Evolutionary conservation across 2,888 invertebrate genomes (phyloP).

Genomic region (Teinopalpus imperialis): DNA sequence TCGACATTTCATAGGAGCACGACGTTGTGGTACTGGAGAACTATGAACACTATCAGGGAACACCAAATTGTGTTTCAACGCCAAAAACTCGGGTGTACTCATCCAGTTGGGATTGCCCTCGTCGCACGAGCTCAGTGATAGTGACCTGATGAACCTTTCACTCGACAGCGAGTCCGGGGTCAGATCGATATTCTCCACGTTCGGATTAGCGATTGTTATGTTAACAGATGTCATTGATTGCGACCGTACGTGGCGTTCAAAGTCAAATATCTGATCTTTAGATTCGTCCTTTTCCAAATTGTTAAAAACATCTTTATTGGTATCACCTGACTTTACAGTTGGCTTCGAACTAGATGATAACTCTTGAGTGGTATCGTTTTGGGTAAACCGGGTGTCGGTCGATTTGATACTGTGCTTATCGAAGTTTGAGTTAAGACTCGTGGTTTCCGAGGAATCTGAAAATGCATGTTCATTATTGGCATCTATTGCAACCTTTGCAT

Average conservation of each 20-base stretch:
- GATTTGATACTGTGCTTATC: conserved; percentile 78
- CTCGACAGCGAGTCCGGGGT: conserved; percentile 84
- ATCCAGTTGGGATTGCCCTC: conserved; percentile 91
- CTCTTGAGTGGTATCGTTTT: conserved; percentile 68
- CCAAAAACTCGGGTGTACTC: conserved; percentile 89
- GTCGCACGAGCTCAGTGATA: conserved; percentile 85
- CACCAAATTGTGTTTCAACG: conserved; percentile 89
- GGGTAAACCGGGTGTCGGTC: conserved; percentile 63
- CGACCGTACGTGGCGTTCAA: conserved; percentile 74
- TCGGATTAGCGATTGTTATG: conserved; percentile 87
- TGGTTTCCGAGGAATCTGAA: conserved; percentile 79
- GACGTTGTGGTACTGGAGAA: conserved; percentile 87
- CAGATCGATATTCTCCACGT: conserved; percentile 86
- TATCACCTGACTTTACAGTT: conserved; percentile 63
- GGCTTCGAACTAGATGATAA: conserved; percentile 66
- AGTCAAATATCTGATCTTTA: conserved; percentile 62
- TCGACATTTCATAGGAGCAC: conserved; percentile 83
- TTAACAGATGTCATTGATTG: conserved; percentile 85
- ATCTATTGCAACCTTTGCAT: conserved; percentile 47
- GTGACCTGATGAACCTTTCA: conserved; percentile 82
- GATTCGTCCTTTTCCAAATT: conserved; percentile 67
- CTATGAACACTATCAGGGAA: conserved; percentile 91
- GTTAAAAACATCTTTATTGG: conserved; percentile 60
- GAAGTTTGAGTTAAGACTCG: conserved; percentile 74
- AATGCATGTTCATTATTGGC: conserved; percentile 69